These are phyloP conservation scores for Drosophila takahashii DNA, from an alignment of 1,140 invertebrate genomes.

Conservation along the genomic window DNA sequence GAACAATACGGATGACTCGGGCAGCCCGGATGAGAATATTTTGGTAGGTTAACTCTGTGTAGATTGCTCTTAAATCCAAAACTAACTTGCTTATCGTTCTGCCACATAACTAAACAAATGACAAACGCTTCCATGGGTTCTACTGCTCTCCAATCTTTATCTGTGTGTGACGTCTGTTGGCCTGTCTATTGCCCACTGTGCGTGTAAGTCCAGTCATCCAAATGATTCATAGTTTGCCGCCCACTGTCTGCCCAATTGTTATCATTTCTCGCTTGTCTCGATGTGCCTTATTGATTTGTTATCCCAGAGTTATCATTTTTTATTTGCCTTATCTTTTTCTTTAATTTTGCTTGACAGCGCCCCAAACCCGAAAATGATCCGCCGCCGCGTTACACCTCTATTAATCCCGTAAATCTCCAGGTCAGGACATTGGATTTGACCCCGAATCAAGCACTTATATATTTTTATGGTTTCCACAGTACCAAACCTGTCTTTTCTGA, in stretches of 20 bases:
- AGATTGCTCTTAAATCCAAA: constrained; percentile 22
- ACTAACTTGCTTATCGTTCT: constrained; percentile 69
- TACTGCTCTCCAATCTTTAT: constrained; percentile 9
- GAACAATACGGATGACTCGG: constrained; percentile 69
- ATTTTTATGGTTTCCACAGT: not conserved
- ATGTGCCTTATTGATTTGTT: constrained; percentile 24
- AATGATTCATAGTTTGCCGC: constrained; percentile 52
- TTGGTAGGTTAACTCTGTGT: constrained; percentile 84
- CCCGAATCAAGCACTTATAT: not conserved
- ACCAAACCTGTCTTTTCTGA: constrained; percentile 4
- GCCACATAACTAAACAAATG: constrained; percentile 44
- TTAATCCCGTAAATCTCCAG: constrained; percentile 82
- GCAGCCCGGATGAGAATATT: constrained; percentile 86
- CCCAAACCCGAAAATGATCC: constrained; percentile 76
- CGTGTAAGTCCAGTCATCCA: constrained; percentile 62
- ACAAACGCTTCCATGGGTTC: constrained; percentile 10
- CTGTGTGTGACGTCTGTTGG: constrained; percentile 40
- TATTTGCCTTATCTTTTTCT: constrained; percentile 43
- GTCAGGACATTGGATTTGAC: constrained; percentile 51
- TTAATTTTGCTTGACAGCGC: constrained; percentile 73
- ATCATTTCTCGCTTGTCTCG: constrained; percentile 26
- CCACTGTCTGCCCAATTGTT: constrained; percentile 23
- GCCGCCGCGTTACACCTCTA: constrained; percentile 81
- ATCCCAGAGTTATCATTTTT: constrained; percentile 34
- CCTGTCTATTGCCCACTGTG: constrained; percentile 24